Conservation (phyloP, 2,113 vertebrate species). For the Rhadina sibilatrix region DNA sequence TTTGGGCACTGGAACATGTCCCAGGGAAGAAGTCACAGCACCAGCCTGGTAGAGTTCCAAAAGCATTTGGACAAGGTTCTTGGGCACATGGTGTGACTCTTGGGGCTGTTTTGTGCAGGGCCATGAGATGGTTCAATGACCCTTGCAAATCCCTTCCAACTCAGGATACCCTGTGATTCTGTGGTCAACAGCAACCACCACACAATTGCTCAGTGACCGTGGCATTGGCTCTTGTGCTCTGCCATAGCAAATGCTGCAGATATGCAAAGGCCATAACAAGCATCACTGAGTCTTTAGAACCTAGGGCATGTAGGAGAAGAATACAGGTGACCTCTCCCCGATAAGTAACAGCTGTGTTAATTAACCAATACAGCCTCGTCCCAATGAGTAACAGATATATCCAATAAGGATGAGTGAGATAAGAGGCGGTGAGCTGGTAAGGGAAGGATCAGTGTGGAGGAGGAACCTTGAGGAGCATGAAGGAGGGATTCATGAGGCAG, state of each 20-base stretch:
- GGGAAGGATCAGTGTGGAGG: background rate
- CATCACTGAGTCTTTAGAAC: background rate
- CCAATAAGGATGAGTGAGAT: background rate
- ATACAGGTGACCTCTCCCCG: background rate
- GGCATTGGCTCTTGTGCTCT: accelerated
- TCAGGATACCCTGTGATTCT: background rate
- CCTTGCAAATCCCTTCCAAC: background rate
- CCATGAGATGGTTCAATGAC: background rate
- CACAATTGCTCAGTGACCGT: background rate
- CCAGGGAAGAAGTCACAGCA: background rate
- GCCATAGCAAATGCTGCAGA: background rate
- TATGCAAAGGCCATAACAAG: background rate
- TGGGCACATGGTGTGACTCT: too few species aligned
- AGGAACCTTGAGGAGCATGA: background rate
- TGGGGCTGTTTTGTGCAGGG: too few species aligned
- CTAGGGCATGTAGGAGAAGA: background rate
- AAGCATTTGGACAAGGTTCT: background rate
- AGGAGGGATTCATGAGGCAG: background rate
- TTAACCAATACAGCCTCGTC: background rate
- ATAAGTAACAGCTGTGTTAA: background rate
- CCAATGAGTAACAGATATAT: background rate
- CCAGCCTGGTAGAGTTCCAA: background rate
- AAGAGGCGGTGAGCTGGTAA: background rate
- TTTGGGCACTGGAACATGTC: background rate
- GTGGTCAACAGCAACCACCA: background rate